A percentile compares a stretch with the other conserved stretches of the same genome.
phyloP scores from a whole-genome alignment of 2,797 vertebrate species.

The Iguana delicatissima region DNA sequence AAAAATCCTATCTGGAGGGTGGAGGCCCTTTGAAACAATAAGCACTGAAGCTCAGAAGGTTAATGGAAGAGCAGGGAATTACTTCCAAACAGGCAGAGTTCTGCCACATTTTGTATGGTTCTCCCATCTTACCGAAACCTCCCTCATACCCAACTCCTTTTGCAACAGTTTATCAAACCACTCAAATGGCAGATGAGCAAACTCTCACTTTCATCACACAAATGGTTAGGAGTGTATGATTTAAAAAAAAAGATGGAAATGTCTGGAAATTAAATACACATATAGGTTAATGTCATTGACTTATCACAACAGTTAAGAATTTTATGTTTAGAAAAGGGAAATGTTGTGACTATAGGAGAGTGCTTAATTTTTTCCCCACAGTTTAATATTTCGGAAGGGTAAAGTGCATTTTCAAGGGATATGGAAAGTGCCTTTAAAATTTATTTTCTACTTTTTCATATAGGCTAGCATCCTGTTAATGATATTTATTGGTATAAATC shows the following conservation, averaged over 20 bases:
- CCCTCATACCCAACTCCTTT: too few relatives aligned
- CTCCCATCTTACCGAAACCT: too few relatives aligned
- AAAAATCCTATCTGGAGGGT: background rate
- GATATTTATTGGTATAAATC: too few relatives aligned
- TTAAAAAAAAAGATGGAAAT: background rate
- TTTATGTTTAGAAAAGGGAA: background rate
- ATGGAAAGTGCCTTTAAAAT: background rate
- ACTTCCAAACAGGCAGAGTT: background rate
- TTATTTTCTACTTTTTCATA: background rate
- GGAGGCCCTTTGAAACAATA: background rate
- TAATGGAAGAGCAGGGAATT: background rate
- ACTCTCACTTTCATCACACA: background rate
- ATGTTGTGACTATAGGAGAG: background rate
- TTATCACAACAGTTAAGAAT: background rate
- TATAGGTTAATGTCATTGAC: background rate
- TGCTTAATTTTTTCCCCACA: too few relatives aligned
- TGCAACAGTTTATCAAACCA: too few relatives aligned
- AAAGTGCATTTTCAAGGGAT: too few relatives aligned
- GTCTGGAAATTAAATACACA: background rate
- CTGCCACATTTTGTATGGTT: too few relatives aligned
- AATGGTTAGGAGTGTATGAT: too few relatives aligned
- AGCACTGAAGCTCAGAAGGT: background rate
- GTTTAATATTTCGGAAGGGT: too few relatives aligned
- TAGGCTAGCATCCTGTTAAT: too few relatives aligned
- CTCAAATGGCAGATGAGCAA: background rate